These are phyloP conservation scores for Morone chrysops DNA, from an alignment of 2,113 vertebrate species.

Conservation along the genomic window DNA sequence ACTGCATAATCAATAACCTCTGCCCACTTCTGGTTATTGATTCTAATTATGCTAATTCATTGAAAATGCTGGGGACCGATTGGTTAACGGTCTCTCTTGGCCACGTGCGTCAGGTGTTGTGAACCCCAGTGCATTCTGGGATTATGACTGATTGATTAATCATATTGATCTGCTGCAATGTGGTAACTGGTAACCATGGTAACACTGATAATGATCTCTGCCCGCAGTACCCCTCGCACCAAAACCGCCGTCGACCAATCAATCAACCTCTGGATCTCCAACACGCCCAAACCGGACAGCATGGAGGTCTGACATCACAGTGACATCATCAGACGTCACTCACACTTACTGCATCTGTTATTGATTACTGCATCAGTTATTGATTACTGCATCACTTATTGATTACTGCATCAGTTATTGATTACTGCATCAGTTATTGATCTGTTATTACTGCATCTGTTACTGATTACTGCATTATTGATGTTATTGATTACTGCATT, in stretches of 20 bases:
- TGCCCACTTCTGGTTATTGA: too few relatives aligned
- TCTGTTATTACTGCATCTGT: not conserved
- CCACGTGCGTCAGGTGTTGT: too few relatives aligned
- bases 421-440: not conserved
- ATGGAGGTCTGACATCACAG: constrained; percentile 88
- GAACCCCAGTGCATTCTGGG: too few relatives aligned
- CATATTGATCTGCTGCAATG: too few relatives aligned
- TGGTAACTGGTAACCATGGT: not conserved
- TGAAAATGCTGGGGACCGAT: too few relatives aligned
- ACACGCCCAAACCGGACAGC: constrained; percentile 87
- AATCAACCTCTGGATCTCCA: constrained; percentile 93
- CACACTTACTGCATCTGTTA: not conserved
- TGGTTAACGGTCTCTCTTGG: too few relatives aligned
- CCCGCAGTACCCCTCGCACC: constrained; percentile 88
- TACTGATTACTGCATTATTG: not conserved
- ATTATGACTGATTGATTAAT: too few relatives aligned
- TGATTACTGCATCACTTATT: not conserved
- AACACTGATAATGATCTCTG: constrained; percentile 7
- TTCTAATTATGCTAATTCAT: too few relatives aligned
- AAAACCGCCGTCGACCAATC: constrained; percentile 90
- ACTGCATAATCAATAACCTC: too few relatives aligned
- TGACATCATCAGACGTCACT: constrained; percentile 5
- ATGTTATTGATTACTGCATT: too few relatives aligned
- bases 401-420: not conserved
- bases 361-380: not conserved